Evolutionary conservation across 2,888 invertebrate genomes (phyloP).

Genomic region (Melinaea menophilus): DNA sequence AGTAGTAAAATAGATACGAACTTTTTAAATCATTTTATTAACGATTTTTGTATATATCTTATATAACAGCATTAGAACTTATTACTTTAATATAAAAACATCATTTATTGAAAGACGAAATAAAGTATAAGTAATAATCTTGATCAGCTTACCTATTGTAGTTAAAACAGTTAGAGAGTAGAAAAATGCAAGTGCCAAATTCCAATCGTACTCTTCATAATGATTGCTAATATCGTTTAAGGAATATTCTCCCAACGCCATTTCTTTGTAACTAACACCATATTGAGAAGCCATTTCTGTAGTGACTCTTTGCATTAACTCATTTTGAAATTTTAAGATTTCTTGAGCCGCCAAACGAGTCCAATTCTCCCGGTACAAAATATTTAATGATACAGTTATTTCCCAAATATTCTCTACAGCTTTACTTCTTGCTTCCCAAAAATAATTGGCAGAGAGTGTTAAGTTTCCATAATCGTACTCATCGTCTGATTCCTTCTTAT

Average conservation of each 20-base stretch:
- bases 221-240: slow-evolving; percentile 61
- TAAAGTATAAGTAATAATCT: slow-evolving; percentile 5
- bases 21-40: no score
- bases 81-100: no score
- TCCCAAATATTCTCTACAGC: slow-evolving; percentile 95
- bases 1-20: no score
- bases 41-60: no score
- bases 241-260: slow-evolving; percentile 71
- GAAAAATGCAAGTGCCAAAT: slow-evolving; percentile 92
- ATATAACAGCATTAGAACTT: no score
- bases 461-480: slow-evolving; percentile 63
- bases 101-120: neutral
- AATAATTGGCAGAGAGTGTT: slow-evolving; percentile 68
- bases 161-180: slow-evolving; percentile 96
- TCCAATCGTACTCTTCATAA: slow-evolving; percentile 87
- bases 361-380: slow-evolving; percentile 94
- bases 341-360: slow-evolving; percentile 88
- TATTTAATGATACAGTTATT: slow-evolving; percentile 91
- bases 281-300: slow-evolving; percentile 85
- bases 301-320: slow-evolving; percentile 86
- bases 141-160: slow-evolving; percentile 85
- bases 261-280: slow-evolving; percentile 73
- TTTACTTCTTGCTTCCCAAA: slow-evolving; percentile 71
- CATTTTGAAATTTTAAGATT: slow-evolving; percentile 89
- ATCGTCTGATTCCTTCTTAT: slow-evolving; percentile 62